Conservation (phyloP, 2,888 invertebrate species). For the Druceiella hillmani region DNA sequence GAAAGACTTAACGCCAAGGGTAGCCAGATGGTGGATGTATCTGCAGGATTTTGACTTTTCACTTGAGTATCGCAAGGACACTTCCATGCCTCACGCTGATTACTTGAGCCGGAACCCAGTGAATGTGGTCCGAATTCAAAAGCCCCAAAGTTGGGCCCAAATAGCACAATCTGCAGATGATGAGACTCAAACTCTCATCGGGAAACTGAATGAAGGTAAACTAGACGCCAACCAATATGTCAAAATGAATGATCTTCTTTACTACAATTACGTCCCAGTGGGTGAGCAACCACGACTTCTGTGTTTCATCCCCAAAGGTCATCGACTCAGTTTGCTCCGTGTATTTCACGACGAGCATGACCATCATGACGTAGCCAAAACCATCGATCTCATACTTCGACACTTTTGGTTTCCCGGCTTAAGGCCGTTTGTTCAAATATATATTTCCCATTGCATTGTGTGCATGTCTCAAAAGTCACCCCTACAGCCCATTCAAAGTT, state of each 20-base stretch:
- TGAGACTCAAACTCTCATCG: constrained; percentile 3
- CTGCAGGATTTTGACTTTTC: no score
- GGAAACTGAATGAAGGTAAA: constrained; percentile 2
- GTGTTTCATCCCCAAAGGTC: constrained; percentile 18
- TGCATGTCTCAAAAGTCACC: constrained; percentile 6
- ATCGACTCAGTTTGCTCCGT: constrained; percentile 20
- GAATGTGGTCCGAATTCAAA: neutral
- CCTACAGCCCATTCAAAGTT: constrained; percentile 8
- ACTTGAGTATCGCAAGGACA: no score
- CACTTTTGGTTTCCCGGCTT: constrained; percentile 13
- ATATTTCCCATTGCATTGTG: constrained; percentile 18
- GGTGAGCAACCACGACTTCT: constrained; percentile 5
- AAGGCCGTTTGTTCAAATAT: constrained; percentile 14
- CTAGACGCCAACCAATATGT: neutral
- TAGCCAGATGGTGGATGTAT: no score
- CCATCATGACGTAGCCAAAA: constrained; percentile 21
- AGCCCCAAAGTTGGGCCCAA: constrained; percentile 9
- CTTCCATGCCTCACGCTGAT: constrained; percentile 3
- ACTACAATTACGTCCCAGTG: constrained; percentile 2
- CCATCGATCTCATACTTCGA: constrained; percentile 13
- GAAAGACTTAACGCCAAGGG: no score
- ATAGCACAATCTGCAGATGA: constrained; percentile 8
- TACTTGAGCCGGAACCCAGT: constrained; percentile 3
- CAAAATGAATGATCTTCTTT: constrained; percentile 2
- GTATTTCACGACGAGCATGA: constrained; percentile 24